A percentile compares a stretch with the other conserved stretches of the same genome.
Conservation (phyloP, 64 coral and sea anemone genomes). For the Stichodactyla helianthus region DNA sequence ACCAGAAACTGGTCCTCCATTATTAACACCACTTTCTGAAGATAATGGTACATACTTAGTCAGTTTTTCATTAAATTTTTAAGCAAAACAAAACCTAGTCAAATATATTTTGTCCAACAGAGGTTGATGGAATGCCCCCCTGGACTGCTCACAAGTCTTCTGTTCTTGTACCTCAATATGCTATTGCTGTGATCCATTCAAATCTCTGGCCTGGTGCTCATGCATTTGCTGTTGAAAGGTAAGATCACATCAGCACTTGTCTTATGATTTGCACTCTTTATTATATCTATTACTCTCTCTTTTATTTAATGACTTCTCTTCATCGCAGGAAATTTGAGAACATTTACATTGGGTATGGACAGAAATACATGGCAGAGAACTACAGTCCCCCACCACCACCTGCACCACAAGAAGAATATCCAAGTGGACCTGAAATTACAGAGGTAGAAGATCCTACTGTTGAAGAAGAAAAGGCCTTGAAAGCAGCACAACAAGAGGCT, state of each 20-base stretch:
- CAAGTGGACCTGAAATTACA: conserved; percentile 96
- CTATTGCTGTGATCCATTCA: conserved; percentile 81
- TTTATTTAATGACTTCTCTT: neutral
- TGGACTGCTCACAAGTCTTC: conserved; percentile 87
- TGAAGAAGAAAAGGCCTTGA: conserved; percentile 94
- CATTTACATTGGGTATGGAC: conserved; percentile 93
- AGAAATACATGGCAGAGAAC: conserved; percentile 94
- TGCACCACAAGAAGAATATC: conserved; percentile 88
- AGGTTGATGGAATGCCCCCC: conserved; percentile 93
- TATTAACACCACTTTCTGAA: conserved; percentile 93
- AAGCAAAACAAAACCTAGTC: neutral
- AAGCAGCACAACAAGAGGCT: conserved; percentile 95
- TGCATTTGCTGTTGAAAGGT: conserved; percentile 97
- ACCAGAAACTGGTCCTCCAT: conserved; percentile 86
- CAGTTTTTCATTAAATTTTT: neutral
- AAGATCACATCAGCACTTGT: neutral
- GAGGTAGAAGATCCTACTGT: conserved; percentile 94
- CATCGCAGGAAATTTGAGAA: conserved; percentile 93
- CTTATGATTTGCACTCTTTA: too few species aligned
- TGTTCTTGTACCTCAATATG: conserved; percentile 77
- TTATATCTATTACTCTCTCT: too few species aligned
- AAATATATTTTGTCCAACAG: conserved; percentile 24
- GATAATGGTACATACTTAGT: conserved; percentile 55
- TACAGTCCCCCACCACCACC: conserved; percentile 95
- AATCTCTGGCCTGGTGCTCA: conserved; percentile 97